A percentile compares a stretch with the other conserved stretches of the same genome.
Evolutionary conservation across 64 coral and sea anemone genomes (phyloP).

Genomic region (Orbicella faveolata): DNA sequence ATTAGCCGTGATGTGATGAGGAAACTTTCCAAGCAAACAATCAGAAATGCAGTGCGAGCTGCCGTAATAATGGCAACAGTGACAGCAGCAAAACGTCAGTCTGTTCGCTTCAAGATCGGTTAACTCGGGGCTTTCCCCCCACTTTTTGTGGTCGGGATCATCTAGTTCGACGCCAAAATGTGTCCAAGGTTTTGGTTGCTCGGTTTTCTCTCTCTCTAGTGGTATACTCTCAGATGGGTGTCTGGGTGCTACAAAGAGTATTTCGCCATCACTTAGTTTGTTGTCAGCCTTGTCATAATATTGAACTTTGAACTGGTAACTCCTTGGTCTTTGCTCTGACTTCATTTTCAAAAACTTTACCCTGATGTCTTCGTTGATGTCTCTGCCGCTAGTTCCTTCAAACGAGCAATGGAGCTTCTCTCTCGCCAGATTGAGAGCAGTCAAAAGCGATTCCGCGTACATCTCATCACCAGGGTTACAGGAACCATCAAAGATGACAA

Average conservation of each 20-base stretch:
- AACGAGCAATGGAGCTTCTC: constrained; percentile 27
- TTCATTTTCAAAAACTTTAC: not conserved
- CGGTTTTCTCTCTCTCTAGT: not conserved
- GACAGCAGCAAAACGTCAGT: not conserved
- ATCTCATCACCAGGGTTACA: not conserved
- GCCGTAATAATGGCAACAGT: not conserved
- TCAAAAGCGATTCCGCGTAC: not conserved
- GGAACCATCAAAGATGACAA: constrained; percentile 30
- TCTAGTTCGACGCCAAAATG: no score
- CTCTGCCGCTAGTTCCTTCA: not conserved
- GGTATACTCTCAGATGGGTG: constrained; percentile 2
- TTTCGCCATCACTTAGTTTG: not conserved
- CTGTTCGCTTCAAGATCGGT: not conserved
- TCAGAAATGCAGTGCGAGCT: not conserved
- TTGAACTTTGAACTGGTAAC: constrained; percentile 43
- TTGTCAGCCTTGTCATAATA: not conserved
- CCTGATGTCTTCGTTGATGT: constrained; percentile 24
- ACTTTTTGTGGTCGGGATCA: not conserved
- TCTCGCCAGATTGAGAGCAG: not conserved
- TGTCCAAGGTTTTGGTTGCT: not conserved
- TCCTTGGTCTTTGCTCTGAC: not conserved
- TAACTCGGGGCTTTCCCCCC: not conserved
- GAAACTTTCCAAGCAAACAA: constrained; percentile 5
- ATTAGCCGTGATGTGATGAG: constrained; percentile 43
- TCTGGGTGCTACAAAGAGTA: constrained; percentile 20